Base-by-base conservation (phyloP, 2,888 invertebrate genomes). In the Pachliopta kotzebuea region DNA sequence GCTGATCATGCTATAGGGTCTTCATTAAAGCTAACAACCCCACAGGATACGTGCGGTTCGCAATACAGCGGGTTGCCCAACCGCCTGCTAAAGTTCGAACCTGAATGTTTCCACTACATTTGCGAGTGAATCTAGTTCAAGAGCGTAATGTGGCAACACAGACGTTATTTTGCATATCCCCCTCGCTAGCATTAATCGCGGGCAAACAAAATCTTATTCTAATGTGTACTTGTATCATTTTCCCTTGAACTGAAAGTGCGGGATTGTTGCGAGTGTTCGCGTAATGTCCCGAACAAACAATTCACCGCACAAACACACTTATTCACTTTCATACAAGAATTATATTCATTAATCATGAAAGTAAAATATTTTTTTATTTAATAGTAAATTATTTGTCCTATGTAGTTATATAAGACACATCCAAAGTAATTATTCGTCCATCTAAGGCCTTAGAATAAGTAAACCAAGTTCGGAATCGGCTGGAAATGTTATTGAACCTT, bases 121-220 rank as follows among this genome's bases (percentile, higher is more conserved):
- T 72, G 79, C 76, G 70, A 79, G 81, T 78, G 80, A 82, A 84
- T 81, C 82, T 84, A 84, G 84, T 81, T 80, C 81, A 83, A 82
- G 83, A 81, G 64, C 80, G 74, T 68, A 71, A 72, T 85, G 80
- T 79, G 75, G 82, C 79, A 85, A 84, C 78, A 76, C 77, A 71
- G 69, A 64, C 52, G 57, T 68, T 62, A 70, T 75, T 81, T 79
- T 81, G 79, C 81, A 80, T 82, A 79, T 77, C 74, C 71, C 66
- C 63, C 61, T 14, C 50, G 23, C 60, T 63, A 62, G 37, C 63
- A 60, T 56, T 57, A 53, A 24, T 23, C 56, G 9, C 52, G 2
- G 18, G 11, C 42, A 31, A 18, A 14, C 18, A 57, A 53, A 29
- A 53, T 60, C 54, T 65, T 63, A 63, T 63, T 59, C 14, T 54